Conservation (phyloP, 2,888 invertebrate genomes). For the Oxycera nigricornis region DNA sequence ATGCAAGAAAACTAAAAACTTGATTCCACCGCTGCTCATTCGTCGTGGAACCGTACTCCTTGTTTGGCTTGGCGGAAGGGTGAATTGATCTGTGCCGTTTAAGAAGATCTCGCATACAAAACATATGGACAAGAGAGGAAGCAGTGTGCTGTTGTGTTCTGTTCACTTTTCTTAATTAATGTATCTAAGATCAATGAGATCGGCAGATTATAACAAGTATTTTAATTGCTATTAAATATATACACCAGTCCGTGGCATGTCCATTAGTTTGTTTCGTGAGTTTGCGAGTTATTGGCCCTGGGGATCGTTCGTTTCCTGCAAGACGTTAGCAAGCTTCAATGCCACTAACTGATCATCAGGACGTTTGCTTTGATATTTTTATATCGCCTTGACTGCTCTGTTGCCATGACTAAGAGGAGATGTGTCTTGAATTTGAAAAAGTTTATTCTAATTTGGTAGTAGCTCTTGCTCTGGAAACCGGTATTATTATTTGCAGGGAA, state of each 20-base stretch:
- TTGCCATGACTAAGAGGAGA: too few species aligned
- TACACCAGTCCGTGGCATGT: conserved; percentile 32
- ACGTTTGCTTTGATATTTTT: neutral
- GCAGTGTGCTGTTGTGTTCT: conserved; percentile 19
- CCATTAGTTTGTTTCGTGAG: conserved; percentile 36
- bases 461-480: too few species aligned
- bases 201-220: conserved; percentile 41
- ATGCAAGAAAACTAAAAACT: conserved; percentile 33
- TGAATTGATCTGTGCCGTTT: neutral
- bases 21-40: conserved; percentile 1
- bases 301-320: neutral
- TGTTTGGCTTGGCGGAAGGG: conserved; percentile 17
- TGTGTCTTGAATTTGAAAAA: too few species aligned
- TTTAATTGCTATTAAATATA: conserved; percentile 44
- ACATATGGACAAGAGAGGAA: conserved; percentile 20
- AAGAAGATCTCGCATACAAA: neutral
- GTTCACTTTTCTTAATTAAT: conserved; percentile 47
- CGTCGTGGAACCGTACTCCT: conserved; percentile 15
- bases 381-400: too few species aligned
- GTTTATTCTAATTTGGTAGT: too few species aligned
- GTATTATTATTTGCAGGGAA: too few species aligned
- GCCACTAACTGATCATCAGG: conserved; percentile 1
- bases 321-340: neutral
- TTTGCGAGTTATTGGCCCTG: conserved; percentile 23
- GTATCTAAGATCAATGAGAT: conserved; percentile 47